Base-by-base conservation (phyloP, 2,888 invertebrate genomes). In the Anaspis maculata region DNA sequence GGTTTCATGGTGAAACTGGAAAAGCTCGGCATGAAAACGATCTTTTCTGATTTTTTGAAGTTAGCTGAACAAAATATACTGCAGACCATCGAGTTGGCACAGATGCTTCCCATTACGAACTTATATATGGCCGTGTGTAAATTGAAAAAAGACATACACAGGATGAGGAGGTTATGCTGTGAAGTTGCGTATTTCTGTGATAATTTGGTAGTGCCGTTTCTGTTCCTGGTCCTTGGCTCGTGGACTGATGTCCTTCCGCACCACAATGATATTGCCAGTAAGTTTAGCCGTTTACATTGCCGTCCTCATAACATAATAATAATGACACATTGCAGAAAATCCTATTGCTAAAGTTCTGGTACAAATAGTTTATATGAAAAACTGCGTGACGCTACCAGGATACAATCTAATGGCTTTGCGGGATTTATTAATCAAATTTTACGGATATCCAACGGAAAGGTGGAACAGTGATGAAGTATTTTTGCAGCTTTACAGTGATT, bases 231-330 rank as follows among this genome's bases (percentile, higher is more conserved):
- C 21, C 44, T 70, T 7, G 62, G 59, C 12, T 61, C 60, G 22
- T 71, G 71, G 71, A 58, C 62, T 10, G 68, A 70, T 52, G 57
- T 69, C 13, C 45, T 70, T 13, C 70, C 70, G 5, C 52, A 52
- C 34, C 55, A 51, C 28, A n/a, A n/a, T n/a, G n/a, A n/a, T n/a
- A n/a, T n/a, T n/a, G n/a, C n/a, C n/a, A n/a, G n/a, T n/a, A n/a
- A n/a, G n/a, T n/a, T n/a, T n/a, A n/a, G n/a, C n/a, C n/a, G n/a
- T n/a, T n/a, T n/a, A n/a, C n/a, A n/a, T n/a, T n/a, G n/a, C n/a
- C n/a, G n/a, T n/a, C n/a, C n/a, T n/a, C n/a, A n/a, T n/a, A n/a
- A n/a, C n/a, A n/a, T n/a, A n/a, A n/a, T n/a, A n/a, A n/a, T n/a
- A n/a, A n/a, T n/a, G n/a, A 45, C 44, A 13, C 54, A 61, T 51